Evolutionary conservation across 2,113 vertebrate species (phyloP).

Genomic region (Alosa alosa): DNA sequence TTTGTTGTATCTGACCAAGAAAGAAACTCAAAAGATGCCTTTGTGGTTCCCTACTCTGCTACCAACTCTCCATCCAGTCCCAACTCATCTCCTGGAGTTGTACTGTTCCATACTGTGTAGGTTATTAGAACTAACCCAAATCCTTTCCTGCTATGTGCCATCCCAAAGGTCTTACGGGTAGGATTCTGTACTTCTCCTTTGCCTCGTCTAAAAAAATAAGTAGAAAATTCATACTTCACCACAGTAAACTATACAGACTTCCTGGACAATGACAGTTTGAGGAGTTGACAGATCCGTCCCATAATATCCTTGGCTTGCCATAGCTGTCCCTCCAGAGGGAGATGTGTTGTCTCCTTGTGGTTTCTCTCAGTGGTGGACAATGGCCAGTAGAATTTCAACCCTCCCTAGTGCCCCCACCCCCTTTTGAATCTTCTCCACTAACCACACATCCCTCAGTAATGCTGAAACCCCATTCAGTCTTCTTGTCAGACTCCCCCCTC

Average conservation of each 20-base stretch:
- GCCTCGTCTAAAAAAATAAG: not conserved
- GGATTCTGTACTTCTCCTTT: not conserved
- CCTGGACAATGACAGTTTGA: not conserved
- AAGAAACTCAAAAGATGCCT: not conserved
- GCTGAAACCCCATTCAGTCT: not conserved
- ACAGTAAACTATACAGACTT: not conserved
- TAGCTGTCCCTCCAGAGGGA: not conserved
- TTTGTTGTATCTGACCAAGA: slow-evolving; percentile 6
- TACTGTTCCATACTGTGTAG: not conserved
- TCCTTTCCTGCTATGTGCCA: not conserved
- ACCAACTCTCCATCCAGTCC: not conserved
- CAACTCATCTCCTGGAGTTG: not conserved
- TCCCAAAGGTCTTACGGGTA: not conserved
- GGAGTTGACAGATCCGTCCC: not conserved
- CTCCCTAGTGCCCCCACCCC: not conserved
- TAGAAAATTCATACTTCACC: not conserved
- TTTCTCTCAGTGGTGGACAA: not conserved
- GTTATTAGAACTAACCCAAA: not conserved
- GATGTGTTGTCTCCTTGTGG: not conserved
- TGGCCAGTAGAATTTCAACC: not conserved
- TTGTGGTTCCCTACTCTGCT: not conserved
- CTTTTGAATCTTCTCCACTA: not conserved
- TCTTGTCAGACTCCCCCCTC: not conserved
- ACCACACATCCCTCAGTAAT: not conserved
- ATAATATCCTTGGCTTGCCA: slow-evolving; percentile 5